Evolutionary conservation across 2,113 vertebrate species (phyloP).

Genomic region (Cavia porcellus): DNA sequence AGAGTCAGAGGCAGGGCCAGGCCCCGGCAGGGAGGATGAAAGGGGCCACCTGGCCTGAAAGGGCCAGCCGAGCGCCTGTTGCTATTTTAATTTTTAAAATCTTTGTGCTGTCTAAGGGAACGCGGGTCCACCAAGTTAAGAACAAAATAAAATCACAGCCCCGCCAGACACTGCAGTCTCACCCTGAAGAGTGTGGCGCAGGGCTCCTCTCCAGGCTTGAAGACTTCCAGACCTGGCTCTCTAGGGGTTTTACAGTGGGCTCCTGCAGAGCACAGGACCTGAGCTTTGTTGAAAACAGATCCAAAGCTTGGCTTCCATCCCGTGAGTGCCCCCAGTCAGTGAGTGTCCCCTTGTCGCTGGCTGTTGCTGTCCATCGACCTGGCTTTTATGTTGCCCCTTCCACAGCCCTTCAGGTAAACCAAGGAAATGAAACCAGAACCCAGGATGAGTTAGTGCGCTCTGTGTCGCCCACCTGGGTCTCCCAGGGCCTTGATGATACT

Average conservation of each 20-base stretch:
- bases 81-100: not conserved
- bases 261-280: fast-evolving
- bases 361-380: not conserved
- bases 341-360: not conserved
- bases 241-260: not conserved
- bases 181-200: not conserved
- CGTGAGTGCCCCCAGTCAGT: too few relatives aligned
- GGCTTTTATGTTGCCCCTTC: not conserved
- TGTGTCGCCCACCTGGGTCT: not conserved
- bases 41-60: not conserved
- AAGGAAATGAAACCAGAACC: not conserved
- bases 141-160: not conserved
- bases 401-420: not conserved
- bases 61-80: not conserved
- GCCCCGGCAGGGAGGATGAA: not conserved
- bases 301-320: not conserved
- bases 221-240: not conserved
- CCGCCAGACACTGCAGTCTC: not conserved
- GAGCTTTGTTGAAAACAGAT: not conserved
- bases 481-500: not conserved
- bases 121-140: not conserved
- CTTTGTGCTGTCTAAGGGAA: not conserved
- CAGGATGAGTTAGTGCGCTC: not conserved
- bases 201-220: not conserved
- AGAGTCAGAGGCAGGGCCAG: not conserved